These are phyloP conservation scores for Matsumurasca onukii DNA, from an alignment of 1,140 invertebrate species.

Conservation along the genomic window DNA sequence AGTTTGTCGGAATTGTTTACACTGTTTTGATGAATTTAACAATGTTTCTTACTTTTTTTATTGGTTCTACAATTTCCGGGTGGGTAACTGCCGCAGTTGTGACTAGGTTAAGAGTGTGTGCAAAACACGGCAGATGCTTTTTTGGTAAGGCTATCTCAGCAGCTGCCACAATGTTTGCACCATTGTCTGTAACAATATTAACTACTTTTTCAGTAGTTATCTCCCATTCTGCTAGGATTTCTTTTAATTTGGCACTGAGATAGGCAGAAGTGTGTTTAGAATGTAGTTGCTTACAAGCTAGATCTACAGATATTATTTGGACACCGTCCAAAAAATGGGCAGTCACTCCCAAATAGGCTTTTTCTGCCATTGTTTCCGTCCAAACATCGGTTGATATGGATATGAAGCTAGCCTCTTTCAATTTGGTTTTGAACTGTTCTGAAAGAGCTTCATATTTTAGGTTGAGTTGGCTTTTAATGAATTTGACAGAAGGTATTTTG, in stretches of 20 bases:
- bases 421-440: neutral
- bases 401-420: neutral
- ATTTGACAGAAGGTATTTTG: slow-evolving; percentile 19
- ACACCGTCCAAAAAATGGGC: slow-evolving; percentile 20
- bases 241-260: slow-evolving; percentile 39
- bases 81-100: slow-evolving; percentile 7
- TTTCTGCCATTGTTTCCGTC: slow-evolving; percentile 21
- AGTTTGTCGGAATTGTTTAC: slow-evolving; percentile 3
- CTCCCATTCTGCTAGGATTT: slow-evolving; percentile 42
- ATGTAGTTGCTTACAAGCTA: slow-evolving; percentile 33
- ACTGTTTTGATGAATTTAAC: slow-evolving; percentile 28
- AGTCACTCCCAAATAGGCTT: slow-evolving; percentile 26
- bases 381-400: slow-evolving; percentile 13
- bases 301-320: slow-evolving; percentile 17
- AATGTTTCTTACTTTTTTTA: slow-evolving; percentile 18
- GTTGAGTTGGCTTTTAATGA: slow-evolving; percentile 5
- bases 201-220: slow-evolving; percentile 44
- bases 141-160: neutral
- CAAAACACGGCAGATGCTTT: slow-evolving; percentile 32
- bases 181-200: slow-evolving; percentile 47
- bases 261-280: slow-evolving; percentile 43
- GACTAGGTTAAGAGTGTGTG: slow-evolving; percentile 30
- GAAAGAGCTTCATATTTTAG: slow-evolving; percentile 20
- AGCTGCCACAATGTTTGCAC: slow-evolving; percentile 44
- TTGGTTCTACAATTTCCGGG: neutral